Base-by-base conservation (phyloP, 2,113 vertebrate species). In the Tragelaphus imberbis region DNA sequence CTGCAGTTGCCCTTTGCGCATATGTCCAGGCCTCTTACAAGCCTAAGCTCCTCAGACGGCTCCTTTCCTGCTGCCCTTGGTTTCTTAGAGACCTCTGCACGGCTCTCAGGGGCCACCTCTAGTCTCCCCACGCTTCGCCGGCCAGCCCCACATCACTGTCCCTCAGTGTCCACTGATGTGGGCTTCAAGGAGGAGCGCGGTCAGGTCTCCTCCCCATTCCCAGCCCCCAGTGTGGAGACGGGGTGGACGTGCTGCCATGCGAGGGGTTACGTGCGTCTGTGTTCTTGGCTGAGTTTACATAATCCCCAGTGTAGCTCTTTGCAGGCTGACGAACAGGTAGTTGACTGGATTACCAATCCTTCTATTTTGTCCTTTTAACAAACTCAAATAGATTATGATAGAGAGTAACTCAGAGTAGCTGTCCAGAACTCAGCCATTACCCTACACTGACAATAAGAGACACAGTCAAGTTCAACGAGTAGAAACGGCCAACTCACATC, bases 221-320 rank as follows among this genome's bases (percentile, higher is more conserved):
- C 25, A 81, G 63, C 5, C 23, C 75, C 58, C n/a, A 23, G 36
- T 14, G 14, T 5, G 30, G 6, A 51, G 55, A 44, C 25, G 1
- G 8, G 6, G n/a, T 1, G 6, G 68, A n/a, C 5, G 23, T 23
- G 12, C 16, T 40, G 5, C 28, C 65, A n/a, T 2, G 0, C 1
- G 27, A 30, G 49, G n/a, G 23, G 21, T 17, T 28, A 9, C 4
- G 1, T 23, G 40, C 12, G 5, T 90, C 81, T 9, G 27, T 8
- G n/a, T 28, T 53, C 49, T 0, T 61, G 75, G 79, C 82, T 19
- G 6, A 3, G 30, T 61, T 23, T 49, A 47, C 7, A 15, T n/a
- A 90, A 90, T 44, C 59, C 82, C 61, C 77, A 82, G 44, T 27
- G 47, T 16, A 94, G 33, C n/a, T 91, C 61, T 58, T 80, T 12